Evolutionary conservation across 2,113 vertebrate species (phyloP), one percentile per base, ranked within the genome.

Genomic region (Suricata suricatta): DNA sequence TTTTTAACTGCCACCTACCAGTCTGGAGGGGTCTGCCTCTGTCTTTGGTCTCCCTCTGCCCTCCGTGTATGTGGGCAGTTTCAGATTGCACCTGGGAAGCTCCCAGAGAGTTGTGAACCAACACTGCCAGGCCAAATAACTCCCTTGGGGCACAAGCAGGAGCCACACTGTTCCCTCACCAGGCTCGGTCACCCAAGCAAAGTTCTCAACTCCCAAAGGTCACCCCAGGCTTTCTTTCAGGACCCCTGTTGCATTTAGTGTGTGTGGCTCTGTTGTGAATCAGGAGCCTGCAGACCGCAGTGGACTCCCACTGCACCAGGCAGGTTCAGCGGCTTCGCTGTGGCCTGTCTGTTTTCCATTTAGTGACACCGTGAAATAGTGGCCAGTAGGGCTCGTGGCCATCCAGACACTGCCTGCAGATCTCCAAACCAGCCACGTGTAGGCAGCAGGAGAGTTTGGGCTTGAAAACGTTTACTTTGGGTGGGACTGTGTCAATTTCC

Each of bases 111-210:
- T 74, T 74, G 38, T 41, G 71, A 74, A 41, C 38, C 38, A 72
- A 41, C 35, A 25, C 13, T 5, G 31, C 50, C 23, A 15, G 21
- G 25, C 11, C 27, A 76, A 66, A 66, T 4, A 52, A 25, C 6
- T 13, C n/a, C 27, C 25, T 41, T 4, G 8, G 16, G 9, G 44
- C 64, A 21, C 23, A 29, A 19, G 19, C 38, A 19, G 81, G 12
- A 27, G 7, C 27, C 11, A 7, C 1, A 0, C 41, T 52, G 3
- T 52, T 12, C 14, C 7, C 41, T 72, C 41, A 14, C 31, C 2
- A 4, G 72, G 82, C 69, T 19, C 14, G 7, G 63, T n/a, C 74
- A 29, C 54, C 54, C 16, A 21, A 38, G 14, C 47, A 57, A 23
- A 44, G 71, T 27, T 52, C 79, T 76, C 71, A 2, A 9, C n/a